Evolutionary conservation across 2,888 invertebrate species (phyloP), one percentile per base, ranked within the genome.

Genomic region (Blomia tropicalis): DNA sequence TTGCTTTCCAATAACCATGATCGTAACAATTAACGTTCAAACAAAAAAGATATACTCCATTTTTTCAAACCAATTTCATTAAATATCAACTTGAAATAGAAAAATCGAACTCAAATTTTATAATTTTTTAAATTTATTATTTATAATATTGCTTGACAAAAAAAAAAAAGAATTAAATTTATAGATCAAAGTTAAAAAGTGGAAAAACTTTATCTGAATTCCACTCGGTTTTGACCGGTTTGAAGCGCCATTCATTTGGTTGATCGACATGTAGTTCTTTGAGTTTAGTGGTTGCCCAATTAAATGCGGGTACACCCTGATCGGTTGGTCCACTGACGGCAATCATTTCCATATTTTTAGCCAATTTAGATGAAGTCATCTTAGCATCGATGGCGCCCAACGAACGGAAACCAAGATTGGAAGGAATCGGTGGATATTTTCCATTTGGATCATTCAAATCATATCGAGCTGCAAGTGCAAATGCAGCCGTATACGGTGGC

Each of bases 341-440:
- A 1, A 81, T 70, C 73, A 83, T 82, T 68, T 77, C 75, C 69
- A 77, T 73, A 1, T 69, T 68, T 66, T 71, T 68, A 63, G 70
- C 70, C 61, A 74, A 62, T 7, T 66, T 65, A 59, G 62, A 69
- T 62, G 69, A 71, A 14, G 73, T 73, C 41, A 72, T 75, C 76
- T 84, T 85, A 71, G 80, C 79, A 72, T 85, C 85, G 1, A 80
- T 82, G 32, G 78, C 83, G 66, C 83, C 84, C 74, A 82, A 82
- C 68, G 78, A 77, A 67, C 83, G 78, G 74, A 83, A 83, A 1
- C 82, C 81, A 56, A 84, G 76, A 47, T 81, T 80, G 29, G 76
- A 76, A n/a, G n/a, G n/a, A 11, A 7, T 36, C 72, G 84, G 81
- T 19, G 83, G 83, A 72, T 81, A 85, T 23, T 78, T 79, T n/a